Base-by-base conservation (phyloP, 2,797 vertebrate species). In the Brachyrhaphis roseni region DNA sequence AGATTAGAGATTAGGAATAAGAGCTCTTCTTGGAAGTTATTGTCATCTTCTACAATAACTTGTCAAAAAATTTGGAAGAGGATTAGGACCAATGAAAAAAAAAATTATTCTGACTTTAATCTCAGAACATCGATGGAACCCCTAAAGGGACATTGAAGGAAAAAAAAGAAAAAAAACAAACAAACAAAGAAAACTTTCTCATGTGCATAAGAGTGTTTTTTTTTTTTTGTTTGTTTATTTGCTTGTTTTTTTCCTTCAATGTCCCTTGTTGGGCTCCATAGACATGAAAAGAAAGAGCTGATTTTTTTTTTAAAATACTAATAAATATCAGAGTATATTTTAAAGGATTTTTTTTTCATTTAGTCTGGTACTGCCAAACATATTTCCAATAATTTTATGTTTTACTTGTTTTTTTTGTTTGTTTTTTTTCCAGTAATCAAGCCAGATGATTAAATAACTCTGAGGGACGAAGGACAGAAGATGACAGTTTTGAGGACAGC, bases 381-480 rank as follows among this genome's bases (percentile, higher is more conserved):
- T 79, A 51, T 59, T 53, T 46, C n/a, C 66, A 2, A 80, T 80
- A 28, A 8, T 68, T 10, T 81, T 20, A 89, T 15, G 76, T 41
- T 82, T 70, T 80, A 64, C 80, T 15, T 88, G 59, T 74, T 70
- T 87, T 73, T 70, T 28, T 47, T 47, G 4, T 15, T 45, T 45
- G 15, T 47, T 46, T 49, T 16, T 47, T 77, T 39, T 20, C 11
- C 89, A 96, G 95, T 96, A 94, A 93, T 94, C 84, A 87, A 84
- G 59, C 41, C 76, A 62, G 76, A 84, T 15, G 53, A 75, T 47
- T 39, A 78, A 72, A 77, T 46, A 59, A 59, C 77, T 78, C 84
- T 39, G 86, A 90, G 78, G 82, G 89, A 85, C 46, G 89, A 92
- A 91, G 85, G 88, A 86, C 90, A 79, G 83, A 82, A 81, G 87